phyloP scores from a whole-genome alignment of 2,113 vertebrate species.

The Reinhardtius hippoglossoides region DNA sequence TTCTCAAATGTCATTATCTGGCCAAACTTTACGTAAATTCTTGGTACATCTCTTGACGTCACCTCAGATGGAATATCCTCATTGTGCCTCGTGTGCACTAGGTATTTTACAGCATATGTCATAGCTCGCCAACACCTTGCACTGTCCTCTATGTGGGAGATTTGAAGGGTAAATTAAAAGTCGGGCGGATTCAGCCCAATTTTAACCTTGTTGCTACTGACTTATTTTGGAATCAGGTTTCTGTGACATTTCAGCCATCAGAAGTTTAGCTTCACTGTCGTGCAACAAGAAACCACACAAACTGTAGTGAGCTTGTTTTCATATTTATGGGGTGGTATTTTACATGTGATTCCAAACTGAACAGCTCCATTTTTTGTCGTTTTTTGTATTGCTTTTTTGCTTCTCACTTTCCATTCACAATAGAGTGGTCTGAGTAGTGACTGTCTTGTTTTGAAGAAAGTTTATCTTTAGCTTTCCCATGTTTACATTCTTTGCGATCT shows the following conservation, averaged over 20 bases:
- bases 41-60: background rate
- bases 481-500: background rate
- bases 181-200: too few relatives aligned
- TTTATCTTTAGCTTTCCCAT: background rate
- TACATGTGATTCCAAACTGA: background rate
- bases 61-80: background rate
- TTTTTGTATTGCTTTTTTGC: background rate
- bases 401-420: background rate
- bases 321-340: background rate
- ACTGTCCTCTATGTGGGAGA: background rate
- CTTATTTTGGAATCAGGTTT: background rate
- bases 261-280: background rate
- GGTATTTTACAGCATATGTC: background rate
- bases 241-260: background rate
- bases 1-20: too few relatives aligned
- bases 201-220: background rate
- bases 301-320: constrained; percentile 3
- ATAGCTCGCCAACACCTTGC: background rate
- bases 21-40: too few relatives aligned
- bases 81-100: too few relatives aligned
- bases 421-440: background rate
- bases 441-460: background rate
- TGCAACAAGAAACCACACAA: background rate
- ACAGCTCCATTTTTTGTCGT: too few relatives aligned
- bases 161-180: constrained; percentile 12